phyloP scores from a whole-genome alignment of 2,888 invertebrate species.

The Campopleginae sp. region DNA sequence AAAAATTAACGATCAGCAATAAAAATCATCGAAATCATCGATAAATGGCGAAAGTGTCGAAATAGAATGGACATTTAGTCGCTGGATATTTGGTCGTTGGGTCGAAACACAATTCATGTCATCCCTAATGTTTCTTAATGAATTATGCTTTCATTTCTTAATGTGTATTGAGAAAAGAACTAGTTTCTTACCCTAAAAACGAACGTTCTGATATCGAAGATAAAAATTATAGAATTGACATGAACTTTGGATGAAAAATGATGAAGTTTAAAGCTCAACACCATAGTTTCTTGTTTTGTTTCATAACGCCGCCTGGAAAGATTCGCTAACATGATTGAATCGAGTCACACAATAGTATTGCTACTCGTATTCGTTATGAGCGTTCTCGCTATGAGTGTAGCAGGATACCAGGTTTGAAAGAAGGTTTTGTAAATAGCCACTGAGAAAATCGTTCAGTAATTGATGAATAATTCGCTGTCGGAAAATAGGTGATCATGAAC shows the following conservation, averaged over 20 bases:
- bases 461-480: not conserved
- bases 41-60: too few species aligned
- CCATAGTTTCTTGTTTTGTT: not conserved
- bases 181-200: too few species aligned
- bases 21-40: too few species aligned
- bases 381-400: conserved; percentile 60
- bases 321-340: conserved; percentile 56
- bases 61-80: too few species aligned
- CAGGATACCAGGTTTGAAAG: conserved; percentile 56
- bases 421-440: not conserved
- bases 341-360: conserved; percentile 45
- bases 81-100: too few species aligned
- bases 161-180: too few species aligned
- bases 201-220: too few species aligned
- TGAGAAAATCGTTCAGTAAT: not conserved
- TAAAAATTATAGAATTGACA: not conserved
- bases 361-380: conserved; percentile 51
- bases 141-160: too few species aligned
- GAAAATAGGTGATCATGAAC: conserved; percentile 51
- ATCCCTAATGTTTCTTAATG: too few species aligned
- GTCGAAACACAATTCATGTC: too few species aligned
- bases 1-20: too few species aligned
- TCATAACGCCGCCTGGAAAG: conserved; percentile 32
- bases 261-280: not conserved
- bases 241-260: not conserved